Evolutionary conservation across 1,140 invertebrate genomes (phyloP), one percentile per base, ranked within the genome.

Genomic region (Phymastichus coffea): DNA sequence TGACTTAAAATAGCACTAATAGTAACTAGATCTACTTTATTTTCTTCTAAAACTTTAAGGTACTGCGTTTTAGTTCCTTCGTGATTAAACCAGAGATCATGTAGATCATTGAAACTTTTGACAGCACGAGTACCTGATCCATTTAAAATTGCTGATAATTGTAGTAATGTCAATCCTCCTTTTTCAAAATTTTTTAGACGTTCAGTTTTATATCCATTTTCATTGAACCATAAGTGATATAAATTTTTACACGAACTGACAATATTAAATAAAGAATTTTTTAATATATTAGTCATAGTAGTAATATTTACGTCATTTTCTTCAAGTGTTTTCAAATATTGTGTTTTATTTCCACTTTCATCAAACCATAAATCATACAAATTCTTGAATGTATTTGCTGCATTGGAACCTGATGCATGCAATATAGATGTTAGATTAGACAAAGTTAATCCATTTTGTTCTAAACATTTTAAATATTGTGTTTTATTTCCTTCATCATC

Each of bases 311-410:
- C 43, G 22, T 19, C 25, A 15, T 57, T 15, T 2, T 37, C 22
- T 35, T 44, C 38, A n/a, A 59, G 15, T 48, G 33, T 53, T 48
- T 30, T 43, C 25, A 70, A 54, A 54, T 65, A 54, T 33, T 64
- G 43, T 17, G 63, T 70, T 65, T 59, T 58, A 53, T 66, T 63
- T 37, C 61, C 64, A n/a, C 65, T 19, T 52, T 57, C 37, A 57
- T 67, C 61, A 57, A 72, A 70, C 59, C 55, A 72, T 49, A 70
- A 37, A 56, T 67, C 53, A 54, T 68, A 61, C 44, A 67, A 59
- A n/a, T 67, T 51, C 57, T 66, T 52, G 43, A 68, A 68, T 20
- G 56, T 54, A 26, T 53, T 40, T 17, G 41, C 12, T 37, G 62
- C 57, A 20, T 63, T 63, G 12, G 41, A 1, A 41, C 64, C 59